These are phyloP conservation scores for Paramisgurnus dabryanus DNA, from an alignment of 2,113 vertebrate genomes.

Conservation along the genomic window DNA sequence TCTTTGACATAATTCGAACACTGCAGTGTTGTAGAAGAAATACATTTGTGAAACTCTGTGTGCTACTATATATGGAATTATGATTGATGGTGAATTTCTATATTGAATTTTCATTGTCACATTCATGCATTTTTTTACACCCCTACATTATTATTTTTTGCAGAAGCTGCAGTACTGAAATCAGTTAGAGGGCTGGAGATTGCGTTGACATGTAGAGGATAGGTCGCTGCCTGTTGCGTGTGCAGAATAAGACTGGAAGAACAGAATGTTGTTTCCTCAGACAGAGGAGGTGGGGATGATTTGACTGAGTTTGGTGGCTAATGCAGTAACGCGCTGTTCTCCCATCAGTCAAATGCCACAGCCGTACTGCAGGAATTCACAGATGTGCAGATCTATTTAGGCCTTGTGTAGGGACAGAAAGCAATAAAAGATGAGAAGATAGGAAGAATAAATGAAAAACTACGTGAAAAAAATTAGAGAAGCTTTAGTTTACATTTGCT, in stretches of 20 bases:
- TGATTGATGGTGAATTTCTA: neutral
- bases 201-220: neutral
- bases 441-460: neutral
- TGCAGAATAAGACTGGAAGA: neutral
- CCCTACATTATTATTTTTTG: neutral
- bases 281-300: neutral
- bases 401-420: neutral
- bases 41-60: too few relatives aligned
- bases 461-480: neutral
- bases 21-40: too few relatives aligned
- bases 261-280: neutral
- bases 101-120: neutral
- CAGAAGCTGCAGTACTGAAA: neutral
- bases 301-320: slow-evolving; percentile 25
- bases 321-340: slow-evolving; percentile 24
- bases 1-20: too few relatives aligned
- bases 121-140: neutral
- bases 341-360: slow-evolving; percentile 15
- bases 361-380: neutral
- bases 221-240: neutral
- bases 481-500: neutral
- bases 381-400: neutral
- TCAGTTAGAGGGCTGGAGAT: neutral
- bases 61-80: neutral
- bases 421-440: neutral